phyloP scores from a whole-genome alignment of 2,888 invertebrate genomes.

The Neocrepidodera transversa region DNA sequence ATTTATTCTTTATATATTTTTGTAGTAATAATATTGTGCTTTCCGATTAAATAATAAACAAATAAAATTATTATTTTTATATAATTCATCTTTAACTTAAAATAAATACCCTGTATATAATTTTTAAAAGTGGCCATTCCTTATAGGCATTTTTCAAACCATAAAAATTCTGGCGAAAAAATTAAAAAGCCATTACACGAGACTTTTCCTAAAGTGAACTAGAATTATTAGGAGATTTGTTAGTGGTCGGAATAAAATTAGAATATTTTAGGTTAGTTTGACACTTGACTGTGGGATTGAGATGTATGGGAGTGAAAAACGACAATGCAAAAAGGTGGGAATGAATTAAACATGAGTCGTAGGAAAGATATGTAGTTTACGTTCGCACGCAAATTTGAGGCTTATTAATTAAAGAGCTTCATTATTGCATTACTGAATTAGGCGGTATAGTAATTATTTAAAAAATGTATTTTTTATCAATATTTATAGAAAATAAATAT shows the following conservation, averaged over 20 bases:
- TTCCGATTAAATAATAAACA: too few species aligned
- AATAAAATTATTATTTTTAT: too few species aligned
- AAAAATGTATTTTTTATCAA: too few species aligned
- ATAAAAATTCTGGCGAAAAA: constrained; percentile 31
- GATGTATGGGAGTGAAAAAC: constrained; percentile 26
- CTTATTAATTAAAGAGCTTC: constrained; percentile 9
- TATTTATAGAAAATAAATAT: too few species aligned
- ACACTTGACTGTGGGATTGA: constrained; percentile 23
- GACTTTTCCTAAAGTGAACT: constrained; percentile 27
- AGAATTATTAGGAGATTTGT: constrained; percentile 32
- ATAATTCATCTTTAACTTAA: too few species aligned
- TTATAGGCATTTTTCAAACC: not conserved
- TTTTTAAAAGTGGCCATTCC: not conserved
- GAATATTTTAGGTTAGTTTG: constrained; percentile 31
- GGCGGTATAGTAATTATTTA: too few species aligned
- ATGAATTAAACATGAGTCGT: constrained; percentile 20
- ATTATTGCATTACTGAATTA: not conserved
- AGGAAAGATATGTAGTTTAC: constrained; percentile 13
- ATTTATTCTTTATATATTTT: too few species aligned
- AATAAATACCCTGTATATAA: too few species aligned
- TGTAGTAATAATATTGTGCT: too few species aligned
- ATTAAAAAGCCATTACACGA: constrained; percentile 36
- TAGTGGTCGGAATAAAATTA: constrained; percentile 30
- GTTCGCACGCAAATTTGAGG: constrained; percentile 6
- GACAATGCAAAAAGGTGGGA: constrained; percentile 19